Evolutionary conservation across 1,140 invertebrate genomes (phyloP).

Genomic region (Gonatopus flavifemur): DNA sequence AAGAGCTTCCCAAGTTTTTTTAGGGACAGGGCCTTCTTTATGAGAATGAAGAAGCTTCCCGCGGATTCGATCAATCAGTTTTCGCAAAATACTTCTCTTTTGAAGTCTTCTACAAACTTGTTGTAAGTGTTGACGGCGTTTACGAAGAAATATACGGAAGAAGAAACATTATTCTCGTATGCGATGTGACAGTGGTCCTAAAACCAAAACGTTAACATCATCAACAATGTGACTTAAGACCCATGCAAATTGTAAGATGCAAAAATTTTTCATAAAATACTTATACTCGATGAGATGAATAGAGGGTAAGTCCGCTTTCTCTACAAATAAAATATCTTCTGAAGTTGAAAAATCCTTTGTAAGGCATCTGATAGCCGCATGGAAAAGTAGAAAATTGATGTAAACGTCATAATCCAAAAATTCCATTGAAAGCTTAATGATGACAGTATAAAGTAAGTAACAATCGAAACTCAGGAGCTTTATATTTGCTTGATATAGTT

Average conservation of each 20-base stretch:
- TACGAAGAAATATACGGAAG: conserved; percentile 6
- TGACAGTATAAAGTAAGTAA: conserved; percentile 21
- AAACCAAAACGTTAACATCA: conserved; percentile 11
- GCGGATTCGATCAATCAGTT: neutral
- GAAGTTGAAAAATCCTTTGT: neutral
- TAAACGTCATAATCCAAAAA: conserved; percentile 12
- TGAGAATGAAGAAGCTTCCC: neutral
- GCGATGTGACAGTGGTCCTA: conserved; percentile 12
- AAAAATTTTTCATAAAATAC: conserved; percentile 7
- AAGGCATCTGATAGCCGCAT: conserved; percentile 19
- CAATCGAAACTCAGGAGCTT: conserved; percentile 23
- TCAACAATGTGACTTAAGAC: conserved; percentile 14
- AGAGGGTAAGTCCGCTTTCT: conserved; percentile 6
- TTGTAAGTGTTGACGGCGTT: conserved; percentile 10
- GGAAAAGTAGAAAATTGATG: conserved; percentile 21
- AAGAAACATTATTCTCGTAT: conserved; percentile 19
- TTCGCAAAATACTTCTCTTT: neutral
- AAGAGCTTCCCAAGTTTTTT: neutral
- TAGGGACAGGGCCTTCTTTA: neutral
- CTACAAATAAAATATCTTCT: conserved; percentile 7
- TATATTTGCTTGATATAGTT: conserved; percentile 10
- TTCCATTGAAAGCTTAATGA: conserved; percentile 14
- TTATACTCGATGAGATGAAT: conserved; percentile 7
- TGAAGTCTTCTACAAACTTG: conserved; percentile 9
- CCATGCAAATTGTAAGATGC: conserved; percentile 14